Evolutionary conservation across 1,140 invertebrate species (phyloP), one percentile per base, ranked within the genome.

Genomic region (Procambarus clarkii): DNA sequence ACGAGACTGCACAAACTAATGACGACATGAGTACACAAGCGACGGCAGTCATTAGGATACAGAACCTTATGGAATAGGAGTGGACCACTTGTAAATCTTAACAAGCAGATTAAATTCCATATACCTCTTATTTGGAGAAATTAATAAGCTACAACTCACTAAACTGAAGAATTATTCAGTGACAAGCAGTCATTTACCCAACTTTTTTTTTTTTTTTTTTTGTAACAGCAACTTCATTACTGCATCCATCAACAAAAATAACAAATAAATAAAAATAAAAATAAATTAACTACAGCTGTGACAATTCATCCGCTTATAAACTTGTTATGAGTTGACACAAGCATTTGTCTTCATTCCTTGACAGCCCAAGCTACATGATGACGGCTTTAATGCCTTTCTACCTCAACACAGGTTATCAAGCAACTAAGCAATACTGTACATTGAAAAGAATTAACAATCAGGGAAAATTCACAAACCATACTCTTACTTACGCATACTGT

Each of bases 401-500:
- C 90, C 84, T 91, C 84, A 74, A 91, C 90, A 86, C 54, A 76
- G 79, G 79, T 86, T 91, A 91, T 74, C 85, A 91, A 91, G 90
- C 90, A 91, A 86, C 90, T 91, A 91, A 87, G 90, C 90, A 91
- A 69, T 91, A 91, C 81, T 34, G 34, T 34, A 34, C 34, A 85
- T 45, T 78, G 45, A 90, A 83, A 91, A 80, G 60, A 80, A 91
- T 54, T 80, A 85, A 85, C 46, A 78, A 79, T 64, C 71, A 85
- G 44, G 34, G 64, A 76, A 71, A 90, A 84, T 69, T 85, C 69
- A 90, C 82, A 90, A 90, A 79, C 74, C 81, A 80, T 88, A 79
- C 83, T 85, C 50, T 91, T 91, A 91, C 90, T 91, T 91, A 91
- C 90, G 90, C 90, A 91, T 91, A 86, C 60, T 87, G 90, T 91